Conservation (phyloP, 2,113 vertebrate genomes). For the Menidia beryllina region DNA sequence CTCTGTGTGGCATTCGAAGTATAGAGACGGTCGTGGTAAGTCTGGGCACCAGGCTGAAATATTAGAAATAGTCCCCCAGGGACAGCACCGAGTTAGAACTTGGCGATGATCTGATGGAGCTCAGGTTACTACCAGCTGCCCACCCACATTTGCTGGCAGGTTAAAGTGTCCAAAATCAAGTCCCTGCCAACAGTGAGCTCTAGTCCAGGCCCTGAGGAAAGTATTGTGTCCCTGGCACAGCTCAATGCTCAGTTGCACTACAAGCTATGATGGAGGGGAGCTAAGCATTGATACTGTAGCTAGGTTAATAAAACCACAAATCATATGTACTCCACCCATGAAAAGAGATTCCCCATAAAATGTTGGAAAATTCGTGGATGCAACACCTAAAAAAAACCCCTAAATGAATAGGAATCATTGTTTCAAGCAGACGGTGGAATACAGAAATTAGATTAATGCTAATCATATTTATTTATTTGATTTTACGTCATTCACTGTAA, state of each 20-base stretch:
- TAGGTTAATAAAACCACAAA: conserved; percentile 64
- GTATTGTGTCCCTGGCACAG: conserved; percentile 76
- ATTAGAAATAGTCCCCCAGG: conserved; percentile 71
- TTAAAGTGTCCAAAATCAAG: conserved; percentile 71
- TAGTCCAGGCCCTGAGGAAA: conserved; percentile 62
- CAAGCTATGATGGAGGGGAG: conserved; percentile 49
- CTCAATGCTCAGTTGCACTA: conserved; percentile 57
- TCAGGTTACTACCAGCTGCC: conserved; percentile 82
- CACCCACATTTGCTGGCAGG: conserved; percentile 78
- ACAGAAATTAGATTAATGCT: conserved; percentile 3
- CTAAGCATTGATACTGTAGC: conserved; percentile 42
- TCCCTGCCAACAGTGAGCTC: conserved; percentile 77
- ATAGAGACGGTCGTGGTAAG: conserved; percentile 45
- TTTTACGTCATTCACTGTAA: not conserved
- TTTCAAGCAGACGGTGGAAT: conserved; percentile 22
- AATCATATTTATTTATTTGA: not conserved
- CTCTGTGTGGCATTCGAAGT: conserved; percentile 46
- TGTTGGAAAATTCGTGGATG: conserved; percentile 51
- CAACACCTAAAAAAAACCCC: conserved; percentile 47
- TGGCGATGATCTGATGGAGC: conserved; percentile 61
- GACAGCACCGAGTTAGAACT: conserved; percentile 73
- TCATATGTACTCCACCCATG: conserved; percentile 63
- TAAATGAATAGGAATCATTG: conserved; percentile 44
- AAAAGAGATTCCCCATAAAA: conserved; percentile 63
- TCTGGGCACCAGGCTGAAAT: conserved; percentile 65